A percentile compares a stretch with the other conserved stretches of the same genome.
Conservation (phyloP, 2,888 invertebrate species). For the Therioaphis trifolii region DNA sequence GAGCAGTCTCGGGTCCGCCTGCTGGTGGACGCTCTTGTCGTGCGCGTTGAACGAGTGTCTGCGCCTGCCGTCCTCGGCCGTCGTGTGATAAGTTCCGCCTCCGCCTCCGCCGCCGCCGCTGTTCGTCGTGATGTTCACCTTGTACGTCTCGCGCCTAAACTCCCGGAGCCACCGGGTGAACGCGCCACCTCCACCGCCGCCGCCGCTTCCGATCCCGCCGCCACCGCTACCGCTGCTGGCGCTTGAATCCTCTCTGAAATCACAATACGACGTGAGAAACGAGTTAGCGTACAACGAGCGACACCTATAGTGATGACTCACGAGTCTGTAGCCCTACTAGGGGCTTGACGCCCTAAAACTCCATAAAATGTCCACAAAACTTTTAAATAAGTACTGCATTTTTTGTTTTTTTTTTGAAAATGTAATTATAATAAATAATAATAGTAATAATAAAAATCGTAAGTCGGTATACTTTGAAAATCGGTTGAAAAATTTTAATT, state of each 20-base stretch:
- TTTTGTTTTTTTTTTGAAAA: too few relatives aligned
- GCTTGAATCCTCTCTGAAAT: conserved; percentile 48
- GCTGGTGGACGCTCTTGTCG: conserved; percentile 35
- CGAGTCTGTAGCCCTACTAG: too few relatives aligned
- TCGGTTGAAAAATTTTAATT: too few relatives aligned
- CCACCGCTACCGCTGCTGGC: neutral
- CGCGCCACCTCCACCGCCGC: conserved; percentile 31
- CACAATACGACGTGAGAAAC: neutral
- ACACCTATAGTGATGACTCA: too few relatives aligned
- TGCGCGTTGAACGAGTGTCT: conserved; percentile 59
- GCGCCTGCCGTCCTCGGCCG: conserved; percentile 48
- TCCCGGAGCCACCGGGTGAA: conserved; percentile 56
- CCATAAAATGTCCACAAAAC: too few relatives aligned
- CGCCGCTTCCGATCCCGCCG: conserved; percentile 14
- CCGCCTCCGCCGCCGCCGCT: neutral
- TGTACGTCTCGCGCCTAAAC: conserved; percentile 55
- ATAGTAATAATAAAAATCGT: too few relatives aligned
- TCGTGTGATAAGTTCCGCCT: conserved; percentile 51
- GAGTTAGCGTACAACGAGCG: neutral
- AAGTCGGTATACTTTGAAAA: too few relatives aligned
- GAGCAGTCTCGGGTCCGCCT: neutral
- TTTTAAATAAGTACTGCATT: too few relatives aligned
- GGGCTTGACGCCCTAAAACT: too few relatives aligned
- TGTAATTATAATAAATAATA: too few relatives aligned
- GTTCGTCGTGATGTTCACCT: conserved; percentile 17